These are phyloP conservation scores for Zygothrica quintamaculata DNA, from an alignment of 2,888 invertebrate species.

Conservation along the genomic window DNA sequence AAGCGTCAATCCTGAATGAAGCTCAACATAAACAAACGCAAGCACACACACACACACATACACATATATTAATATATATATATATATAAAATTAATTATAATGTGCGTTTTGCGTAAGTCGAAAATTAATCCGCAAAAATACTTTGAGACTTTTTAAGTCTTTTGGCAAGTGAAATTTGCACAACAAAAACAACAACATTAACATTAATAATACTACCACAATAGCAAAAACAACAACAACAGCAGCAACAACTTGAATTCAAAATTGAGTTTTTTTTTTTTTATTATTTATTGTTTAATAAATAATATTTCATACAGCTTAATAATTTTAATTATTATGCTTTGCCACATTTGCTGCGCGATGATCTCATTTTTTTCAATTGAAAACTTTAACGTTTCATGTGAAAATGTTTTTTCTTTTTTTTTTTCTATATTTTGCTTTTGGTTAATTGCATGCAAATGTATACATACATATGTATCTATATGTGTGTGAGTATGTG, in stretches of 20 bases:
- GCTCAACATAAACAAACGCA: slow-evolving; percentile 15
- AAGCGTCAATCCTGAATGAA: slow-evolving; percentile 19
- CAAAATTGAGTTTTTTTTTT: slow-evolving; percentile 5
- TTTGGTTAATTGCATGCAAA: slow-evolving; percentile 71
- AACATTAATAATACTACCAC: slow-evolving; percentile 14
- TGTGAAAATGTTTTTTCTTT: too few relatives aligned
- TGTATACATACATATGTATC: slow-evolving; percentile 39
- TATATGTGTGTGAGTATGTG: slow-evolving; percentile 10
- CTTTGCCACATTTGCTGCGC: slow-evolving; percentile 45
- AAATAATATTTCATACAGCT: slow-evolving; percentile 62
- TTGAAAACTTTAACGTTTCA: slow-evolving; percentile 60
- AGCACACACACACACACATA: too few relatives aligned
- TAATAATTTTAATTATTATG: slow-evolving; percentile 77
- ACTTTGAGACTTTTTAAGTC: slow-evolving; percentile 45
- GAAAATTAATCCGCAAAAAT: slow-evolving; percentile 56
- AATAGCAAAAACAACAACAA: too few relatives aligned
- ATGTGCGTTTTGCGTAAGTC: slow-evolving; percentile 33
- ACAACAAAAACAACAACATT: slow-evolving; percentile 12
- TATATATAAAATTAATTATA: slow-evolving; percentile 54
- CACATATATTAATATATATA: too few relatives aligned
- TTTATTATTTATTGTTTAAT: too few relatives aligned
- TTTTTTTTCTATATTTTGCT: too few relatives aligned
- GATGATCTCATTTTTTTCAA: slow-evolving; percentile 78
- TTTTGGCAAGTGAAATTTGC: slow-evolving; percentile 43
- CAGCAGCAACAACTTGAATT: too few relatives aligned